These are phyloP conservation scores for Rutilus rutilus DNA, from an alignment of 2,113 vertebrate genomes.

Conservation along the genomic window DNA sequence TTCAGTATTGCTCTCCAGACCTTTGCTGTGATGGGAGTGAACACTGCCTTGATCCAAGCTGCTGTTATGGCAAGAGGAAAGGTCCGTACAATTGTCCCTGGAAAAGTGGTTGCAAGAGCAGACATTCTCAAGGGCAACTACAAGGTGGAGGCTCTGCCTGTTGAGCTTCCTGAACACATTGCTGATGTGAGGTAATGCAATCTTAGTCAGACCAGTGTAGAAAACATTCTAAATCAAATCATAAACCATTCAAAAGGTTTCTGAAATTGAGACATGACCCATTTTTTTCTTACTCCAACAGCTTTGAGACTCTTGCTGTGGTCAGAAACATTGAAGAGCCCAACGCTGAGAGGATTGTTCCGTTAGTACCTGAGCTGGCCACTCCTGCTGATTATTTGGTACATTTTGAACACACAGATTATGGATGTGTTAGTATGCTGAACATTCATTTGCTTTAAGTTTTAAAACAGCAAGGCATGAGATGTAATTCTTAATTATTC, in stretches of 20 bases:
- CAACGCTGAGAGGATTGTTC: conserved; percentile 63
- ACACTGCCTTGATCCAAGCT: conserved; percentile 79
- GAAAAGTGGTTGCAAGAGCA: conserved; percentile 74
- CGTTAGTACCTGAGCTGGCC: conserved; percentile 70
- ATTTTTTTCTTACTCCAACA: conserved; percentile 58
- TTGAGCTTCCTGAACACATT: conserved; percentile 71
- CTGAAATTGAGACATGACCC: neutral
- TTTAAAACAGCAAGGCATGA: neutral
- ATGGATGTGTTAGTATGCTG: neutral
- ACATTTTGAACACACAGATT: neutral
- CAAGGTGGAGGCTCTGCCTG: conserved; percentile 77
- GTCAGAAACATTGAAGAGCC: conserved; percentile 78
- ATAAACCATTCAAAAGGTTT: too few species aligned
- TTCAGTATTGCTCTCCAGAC: conserved; percentile 73
- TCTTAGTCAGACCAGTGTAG: neutral
- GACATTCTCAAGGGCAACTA: conserved; percentile 74
- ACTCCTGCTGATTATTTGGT: neutral
- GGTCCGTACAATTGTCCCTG: conserved; percentile 61
- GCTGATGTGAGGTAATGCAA: conserved; percentile 70
- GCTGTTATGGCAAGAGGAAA: conserved; percentile 72
- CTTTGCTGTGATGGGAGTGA: conserved; percentile 80
- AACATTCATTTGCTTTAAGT: neutral
- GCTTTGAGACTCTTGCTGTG: conserved; percentile 76
- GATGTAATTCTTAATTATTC: neutral
- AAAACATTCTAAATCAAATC: neutral